Evolutionary conservation across 2,113 vertebrate species (phyloP).

Genomic region (Gracilinanus agilis): DNA sequence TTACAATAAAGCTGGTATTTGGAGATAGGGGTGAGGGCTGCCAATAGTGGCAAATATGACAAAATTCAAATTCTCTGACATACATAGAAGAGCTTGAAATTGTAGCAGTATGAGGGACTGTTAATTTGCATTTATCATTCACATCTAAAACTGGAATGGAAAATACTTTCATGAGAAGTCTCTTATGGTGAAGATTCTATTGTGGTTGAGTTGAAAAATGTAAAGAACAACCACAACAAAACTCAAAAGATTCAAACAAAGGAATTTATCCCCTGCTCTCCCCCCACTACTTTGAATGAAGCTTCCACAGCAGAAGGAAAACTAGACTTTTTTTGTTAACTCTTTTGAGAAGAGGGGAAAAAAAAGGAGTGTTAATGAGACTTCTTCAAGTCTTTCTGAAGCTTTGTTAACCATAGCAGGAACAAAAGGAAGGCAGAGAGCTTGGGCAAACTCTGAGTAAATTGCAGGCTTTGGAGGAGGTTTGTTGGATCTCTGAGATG

Average conservation of each 20-base stretch:
- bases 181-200: not conserved
- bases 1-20: constrained; percentile 45
- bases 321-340: constrained; percentile 39
- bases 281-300: constrained; percentile 31
- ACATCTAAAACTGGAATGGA: constrained; percentile 39
- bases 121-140: constrained; percentile 63
- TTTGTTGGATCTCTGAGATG: constrained; percentile 49
- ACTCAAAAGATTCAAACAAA: constrained; percentile 44
- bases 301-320: constrained; percentile 20
- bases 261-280: not conserved
- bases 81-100: constrained; percentile 35
- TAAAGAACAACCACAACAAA: constrained; percentile 25
- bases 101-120: constrained; percentile 42
- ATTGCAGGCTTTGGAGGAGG: constrained; percentile 67
- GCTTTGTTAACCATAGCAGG: constrained; percentile 45
- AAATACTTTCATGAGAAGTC: constrained; percentile 54
- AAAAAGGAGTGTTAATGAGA: constrained; percentile 47
- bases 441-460: constrained; percentile 52
- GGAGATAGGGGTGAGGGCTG: not conserved
- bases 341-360: constrained; percentile 32
- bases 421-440: constrained; percentile 46
- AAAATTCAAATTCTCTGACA: constrained; percentile 59
- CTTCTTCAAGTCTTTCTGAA: constrained; percentile 40
- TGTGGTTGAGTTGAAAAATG: constrained; percentile 36
- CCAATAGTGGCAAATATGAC: constrained; percentile 51